phyloP scores from a whole-genome alignment of 2,888 invertebrate genomes.

The Aphodius sticticus region DNA sequence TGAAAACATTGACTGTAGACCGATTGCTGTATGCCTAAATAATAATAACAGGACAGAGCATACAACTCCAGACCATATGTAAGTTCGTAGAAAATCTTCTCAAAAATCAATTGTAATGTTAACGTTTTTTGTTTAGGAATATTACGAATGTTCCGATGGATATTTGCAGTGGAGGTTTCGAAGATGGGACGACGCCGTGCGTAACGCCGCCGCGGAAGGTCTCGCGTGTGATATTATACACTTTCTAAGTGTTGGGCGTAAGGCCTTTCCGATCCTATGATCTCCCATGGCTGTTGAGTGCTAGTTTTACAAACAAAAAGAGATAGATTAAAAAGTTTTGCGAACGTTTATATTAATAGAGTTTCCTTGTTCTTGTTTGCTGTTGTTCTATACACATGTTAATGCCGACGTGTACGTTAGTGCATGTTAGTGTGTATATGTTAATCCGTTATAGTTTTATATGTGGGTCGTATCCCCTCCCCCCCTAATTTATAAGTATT shows the following conservation, averaged over 20 bases:
- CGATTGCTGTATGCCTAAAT: constrained; percentile 33
- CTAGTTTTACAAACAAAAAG: constrained; percentile 29
- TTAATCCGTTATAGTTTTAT: neutral
- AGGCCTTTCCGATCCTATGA: constrained; percentile 19
- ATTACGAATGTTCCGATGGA: constrained; percentile 26
- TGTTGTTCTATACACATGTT: constrained; percentile 4
- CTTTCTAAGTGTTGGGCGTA: neutral
- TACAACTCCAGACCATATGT: constrained; percentile 15
- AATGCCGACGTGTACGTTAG: neutral
- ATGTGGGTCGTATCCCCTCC: no score
- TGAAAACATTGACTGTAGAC: constrained; percentile 15
- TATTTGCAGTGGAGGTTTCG: neutral
- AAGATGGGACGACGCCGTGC: constrained; percentile 22
- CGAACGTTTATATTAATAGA: constrained; percentile 26
- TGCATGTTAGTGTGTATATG: neutral
- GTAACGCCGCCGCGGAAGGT: constrained; percentile 34
- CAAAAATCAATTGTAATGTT: neutral
- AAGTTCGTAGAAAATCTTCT: constrained; percentile 11
- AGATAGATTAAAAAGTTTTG: constrained; percentile 30
- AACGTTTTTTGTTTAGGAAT: neutral
- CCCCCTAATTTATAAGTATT: neutral
- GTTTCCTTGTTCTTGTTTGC: constrained; percentile 27
- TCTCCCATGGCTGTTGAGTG: constrained; percentile 14
- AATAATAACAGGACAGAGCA: neutral
- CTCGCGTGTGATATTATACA: constrained; percentile 34